Conservation (phyloP, 1,140 invertebrate genomes). For the Metopolophium dirhodum region DNA sequence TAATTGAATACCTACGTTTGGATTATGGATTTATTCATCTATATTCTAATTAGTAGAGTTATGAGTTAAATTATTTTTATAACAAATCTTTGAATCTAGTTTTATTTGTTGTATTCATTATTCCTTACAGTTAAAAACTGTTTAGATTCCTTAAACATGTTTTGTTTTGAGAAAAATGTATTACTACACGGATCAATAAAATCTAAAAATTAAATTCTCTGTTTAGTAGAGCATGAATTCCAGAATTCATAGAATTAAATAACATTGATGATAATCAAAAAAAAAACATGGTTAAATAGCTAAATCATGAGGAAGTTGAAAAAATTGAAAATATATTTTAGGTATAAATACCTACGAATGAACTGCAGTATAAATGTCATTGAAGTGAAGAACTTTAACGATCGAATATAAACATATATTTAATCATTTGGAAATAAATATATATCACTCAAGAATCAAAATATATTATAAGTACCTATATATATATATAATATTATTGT, state of each 20-base stretch:
- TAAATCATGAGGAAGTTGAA: background rate
- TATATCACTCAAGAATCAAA: background rate
- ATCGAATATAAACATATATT: background rate
- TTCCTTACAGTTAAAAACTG: background rate
- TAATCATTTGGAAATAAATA: background rate
- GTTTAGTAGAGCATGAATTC: background rate
- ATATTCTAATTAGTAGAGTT: background rate
- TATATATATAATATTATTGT: background rate
- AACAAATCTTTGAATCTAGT: background rate
- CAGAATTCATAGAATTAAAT: background rate
- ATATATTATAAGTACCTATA: background rate
- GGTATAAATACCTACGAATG: background rate
- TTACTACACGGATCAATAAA: conserved; percentile 19
- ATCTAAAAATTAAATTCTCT: background rate
- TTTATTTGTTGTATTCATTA: too few species aligned
- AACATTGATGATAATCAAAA: background rate
- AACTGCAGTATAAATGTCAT: background rate
- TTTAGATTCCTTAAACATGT: background rate
- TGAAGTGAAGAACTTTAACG: background rate
- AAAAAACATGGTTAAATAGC: background rate
- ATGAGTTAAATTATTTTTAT: background rate
- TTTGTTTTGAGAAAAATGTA: background rate
- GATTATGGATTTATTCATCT: background rate
- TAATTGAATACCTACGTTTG: background rate
- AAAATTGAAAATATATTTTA: background rate